These are phyloP conservation scores for Bombus turneri DNA, from an alignment of 1,140 invertebrate species.

Conservation along the genomic window DNA sequence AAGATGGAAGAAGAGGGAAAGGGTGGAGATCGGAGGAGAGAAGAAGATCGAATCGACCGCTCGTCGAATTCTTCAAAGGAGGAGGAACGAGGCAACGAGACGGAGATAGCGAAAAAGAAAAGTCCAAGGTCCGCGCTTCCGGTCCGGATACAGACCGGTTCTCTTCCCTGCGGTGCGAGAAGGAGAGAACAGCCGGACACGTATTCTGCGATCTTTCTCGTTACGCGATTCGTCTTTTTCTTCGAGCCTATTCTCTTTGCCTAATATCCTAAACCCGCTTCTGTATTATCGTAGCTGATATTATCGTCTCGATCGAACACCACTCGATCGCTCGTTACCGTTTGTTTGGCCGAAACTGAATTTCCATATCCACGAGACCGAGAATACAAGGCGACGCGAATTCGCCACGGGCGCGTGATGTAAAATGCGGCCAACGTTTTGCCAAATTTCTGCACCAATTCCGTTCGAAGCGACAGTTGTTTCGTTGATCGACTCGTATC, in stretches of 20 bases:
- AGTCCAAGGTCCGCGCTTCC: conserved; percentile 80
- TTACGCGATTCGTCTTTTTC: background rate
- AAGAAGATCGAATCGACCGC: conserved; percentile 58
- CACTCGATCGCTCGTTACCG: too few relatives aligned
- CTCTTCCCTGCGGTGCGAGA: conserved; percentile 51
- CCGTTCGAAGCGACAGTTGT: too few relatives aligned
- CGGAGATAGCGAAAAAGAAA: conserved; percentile 62
- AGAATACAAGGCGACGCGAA: too few relatives aligned
- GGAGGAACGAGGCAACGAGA: background rate
- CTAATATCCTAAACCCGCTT: background rate
- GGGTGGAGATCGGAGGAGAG: background rate
- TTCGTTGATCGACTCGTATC: too few relatives aligned
- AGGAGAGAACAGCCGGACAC: conserved; percentile 36
- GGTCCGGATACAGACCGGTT: conserved; percentile 82
- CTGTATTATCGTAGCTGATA: fast-evolving
- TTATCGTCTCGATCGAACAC: too few relatives aligned
- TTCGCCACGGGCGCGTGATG: too few relatives aligned
- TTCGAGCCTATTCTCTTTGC: too few relatives aligned
- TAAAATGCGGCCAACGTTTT: too few relatives aligned
- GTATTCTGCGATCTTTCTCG: background rate
- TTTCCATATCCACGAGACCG: too few relatives aligned
- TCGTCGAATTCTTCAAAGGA: conserved; percentile 10
- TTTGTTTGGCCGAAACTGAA: too few relatives aligned
- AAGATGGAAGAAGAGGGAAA: conserved; percentile 6
- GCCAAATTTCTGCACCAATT: too few relatives aligned